phyloP scores from a whole-genome alignment of 2,888 invertebrate species.

The Sialis fuliginosa region DNA sequence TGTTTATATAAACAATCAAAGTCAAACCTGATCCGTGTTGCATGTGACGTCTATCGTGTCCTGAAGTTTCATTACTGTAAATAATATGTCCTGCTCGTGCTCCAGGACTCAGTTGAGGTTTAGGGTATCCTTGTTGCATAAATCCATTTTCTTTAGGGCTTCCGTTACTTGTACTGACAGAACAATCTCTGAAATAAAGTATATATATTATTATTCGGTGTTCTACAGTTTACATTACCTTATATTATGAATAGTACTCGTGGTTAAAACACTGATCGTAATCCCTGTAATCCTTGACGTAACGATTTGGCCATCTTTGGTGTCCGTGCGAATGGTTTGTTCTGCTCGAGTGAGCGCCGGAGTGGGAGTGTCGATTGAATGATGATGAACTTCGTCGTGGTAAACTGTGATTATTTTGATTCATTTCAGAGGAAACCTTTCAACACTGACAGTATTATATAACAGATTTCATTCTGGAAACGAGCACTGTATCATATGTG shows the following conservation, averaged over 20 bases:
- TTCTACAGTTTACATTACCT: not conserved
- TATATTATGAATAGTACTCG: conserved; percentile 15
- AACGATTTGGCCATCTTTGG: conserved; percentile 24
- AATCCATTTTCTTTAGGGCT: conserved; percentile 24
- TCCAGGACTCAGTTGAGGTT: conserved; percentile 24
- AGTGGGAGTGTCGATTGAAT: conserved; percentile 20
- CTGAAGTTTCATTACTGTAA: conserved; percentile 21
- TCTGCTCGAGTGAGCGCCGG: conserved; percentile 21
- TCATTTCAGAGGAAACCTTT: conserved; percentile 15
- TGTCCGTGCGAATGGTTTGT: conserved; percentile 22
- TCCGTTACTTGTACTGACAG: conserved; percentile 18
- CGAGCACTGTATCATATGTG: too few relatives aligned
- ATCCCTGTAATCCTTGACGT: conserved; percentile 25
- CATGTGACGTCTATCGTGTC: conserved; percentile 11
- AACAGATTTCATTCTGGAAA: too few relatives aligned
- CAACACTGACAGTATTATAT: too few relatives aligned
- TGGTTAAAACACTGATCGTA: conserved; percentile 24
- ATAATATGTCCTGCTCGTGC: conserved; percentile 21
- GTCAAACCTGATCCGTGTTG: not conserved
- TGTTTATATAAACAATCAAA: too few relatives aligned
- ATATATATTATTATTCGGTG: not conserved
- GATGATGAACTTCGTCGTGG: conserved; percentile 23
- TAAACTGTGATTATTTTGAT: conserved; percentile 25
- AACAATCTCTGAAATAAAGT: conserved; percentile 20
- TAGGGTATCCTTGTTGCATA: conserved; percentile 23